Evolutionary conservation across 2,888 invertebrate genomes (phyloP).

Genomic region (Pseudoips prasinana): DNA sequence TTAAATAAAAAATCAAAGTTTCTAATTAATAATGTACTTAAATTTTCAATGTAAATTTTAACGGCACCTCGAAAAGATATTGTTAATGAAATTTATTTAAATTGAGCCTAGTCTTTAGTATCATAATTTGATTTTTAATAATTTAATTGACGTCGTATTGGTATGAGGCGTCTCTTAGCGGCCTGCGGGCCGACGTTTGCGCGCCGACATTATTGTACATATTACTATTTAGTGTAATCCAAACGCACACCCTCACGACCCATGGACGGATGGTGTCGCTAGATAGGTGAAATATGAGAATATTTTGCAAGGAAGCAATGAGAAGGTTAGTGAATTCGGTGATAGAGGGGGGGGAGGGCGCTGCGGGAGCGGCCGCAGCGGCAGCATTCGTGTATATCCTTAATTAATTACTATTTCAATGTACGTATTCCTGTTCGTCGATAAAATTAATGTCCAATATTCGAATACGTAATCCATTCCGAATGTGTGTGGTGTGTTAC

Average conservation of each 20-base stretch:
- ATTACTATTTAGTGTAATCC: constrained; percentile 36
- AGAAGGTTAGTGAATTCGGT: constrained; percentile 79
- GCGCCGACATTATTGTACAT: constrained; percentile 42
- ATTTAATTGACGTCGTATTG: constrained; percentile 47
- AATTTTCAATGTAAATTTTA: constrained; percentile 77
- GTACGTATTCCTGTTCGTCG: constrained; percentile 58
- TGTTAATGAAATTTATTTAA: constrained; percentile 68
- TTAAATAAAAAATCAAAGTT: constrained; percentile 77
- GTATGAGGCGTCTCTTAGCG: constrained; percentile 26
- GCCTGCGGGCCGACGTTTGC: constrained; percentile 16
- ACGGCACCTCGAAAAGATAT: constrained; percentile 72
- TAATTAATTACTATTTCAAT: constrained; percentile 55
- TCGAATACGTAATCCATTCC: constrained; percentile 61
- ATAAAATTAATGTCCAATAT: constrained; percentile 57
- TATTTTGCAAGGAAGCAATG: constrained; percentile 65
- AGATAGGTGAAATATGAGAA: constrained; percentile 56
- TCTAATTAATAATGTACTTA: constrained; percentile 80
- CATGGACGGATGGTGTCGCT: constrained; percentile 46
- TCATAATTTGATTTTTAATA: constrained; percentile 68
- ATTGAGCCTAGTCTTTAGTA: constrained; percentile 78
- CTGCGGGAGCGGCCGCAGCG: constrained; percentile 37
- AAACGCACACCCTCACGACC: constrained; percentile 61
- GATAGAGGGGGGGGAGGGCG: constrained; percentile 50
- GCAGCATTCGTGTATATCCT: constrained; percentile 46
- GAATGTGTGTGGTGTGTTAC: constrained; percentile 45